Evolutionary conservation across 2,888 invertebrate genomes (phyloP).

Genomic region (Eulithis prunata): DNA sequence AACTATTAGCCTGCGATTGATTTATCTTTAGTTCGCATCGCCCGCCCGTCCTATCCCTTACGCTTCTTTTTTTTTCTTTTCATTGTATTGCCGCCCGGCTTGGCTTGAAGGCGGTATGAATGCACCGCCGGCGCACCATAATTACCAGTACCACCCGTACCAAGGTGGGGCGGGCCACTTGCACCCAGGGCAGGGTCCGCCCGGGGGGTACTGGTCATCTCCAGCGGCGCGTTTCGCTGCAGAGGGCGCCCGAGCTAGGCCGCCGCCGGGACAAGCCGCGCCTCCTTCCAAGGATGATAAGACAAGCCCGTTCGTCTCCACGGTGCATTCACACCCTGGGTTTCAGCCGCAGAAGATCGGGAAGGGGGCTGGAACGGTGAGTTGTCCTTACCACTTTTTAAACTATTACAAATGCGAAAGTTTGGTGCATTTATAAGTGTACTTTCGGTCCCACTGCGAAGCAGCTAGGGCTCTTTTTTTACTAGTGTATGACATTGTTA

Average conservation of each 20-base stretch:
- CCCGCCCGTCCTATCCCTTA: slow-evolving; percentile 76
- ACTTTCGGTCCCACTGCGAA: too few relatives aligned
- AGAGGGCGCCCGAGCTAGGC: slow-evolving; percentile 75
- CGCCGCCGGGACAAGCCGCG: slow-evolving; percentile 47
- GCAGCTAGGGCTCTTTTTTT: too few relatives aligned
- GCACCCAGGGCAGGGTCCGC: slow-evolving; percentile 54
- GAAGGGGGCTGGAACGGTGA: slow-evolving; percentile 86
- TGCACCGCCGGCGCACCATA: slow-evolving; percentile 83
- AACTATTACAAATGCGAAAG: too few relatives aligned
- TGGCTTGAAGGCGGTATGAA: slow-evolving; percentile 85
- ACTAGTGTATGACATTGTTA: too few relatives aligned
- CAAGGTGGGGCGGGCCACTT: slow-evolving; percentile 65
- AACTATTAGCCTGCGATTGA: slow-evolving; percentile 67
- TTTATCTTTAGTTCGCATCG: slow-evolving; percentile 67
- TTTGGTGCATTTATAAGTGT: too few relatives aligned
- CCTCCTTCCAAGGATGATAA: slow-evolving; percentile 83
- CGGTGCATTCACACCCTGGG: slow-evolving; percentile 95
- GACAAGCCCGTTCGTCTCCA: slow-evolving; percentile 94
- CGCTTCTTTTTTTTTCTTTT: slow-evolving; percentile 82
- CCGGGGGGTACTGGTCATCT: slow-evolving; percentile 45
- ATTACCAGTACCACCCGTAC: slow-evolving; percentile 83
- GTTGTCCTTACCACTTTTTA: slow-evolving; percentile 43
- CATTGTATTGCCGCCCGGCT: slow-evolving; percentile 82
- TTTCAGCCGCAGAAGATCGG: slow-evolving; percentile 97
- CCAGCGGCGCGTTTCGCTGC: slow-evolving; percentile 80